A percentile compares a stretch with the other conserved stretches of the same genome.
Conservation (phyloP, 2,888 invertebrate species). For the Formica aserva region DNA sequence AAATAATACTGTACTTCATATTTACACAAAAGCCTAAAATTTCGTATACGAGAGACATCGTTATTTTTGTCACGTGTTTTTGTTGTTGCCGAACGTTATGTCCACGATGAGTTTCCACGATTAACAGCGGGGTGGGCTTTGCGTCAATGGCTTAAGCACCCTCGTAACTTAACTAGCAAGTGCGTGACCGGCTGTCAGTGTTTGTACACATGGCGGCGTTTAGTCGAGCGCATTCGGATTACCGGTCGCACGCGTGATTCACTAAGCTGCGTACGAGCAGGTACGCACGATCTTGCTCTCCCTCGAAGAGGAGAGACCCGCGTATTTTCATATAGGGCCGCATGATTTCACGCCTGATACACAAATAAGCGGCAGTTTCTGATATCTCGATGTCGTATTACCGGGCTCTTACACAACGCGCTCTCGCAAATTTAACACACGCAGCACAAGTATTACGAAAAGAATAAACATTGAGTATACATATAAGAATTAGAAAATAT, state of each 20-base stretch:
- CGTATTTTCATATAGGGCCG: constrained; percentile 70
- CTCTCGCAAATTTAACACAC: constrained; percentile 4
- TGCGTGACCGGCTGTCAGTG: constrained; percentile 83
- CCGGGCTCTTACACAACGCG: not conserved
- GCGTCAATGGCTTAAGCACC: constrained; percentile 68
- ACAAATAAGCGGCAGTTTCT: constrained; percentile 66
- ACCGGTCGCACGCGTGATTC: constrained; percentile 74
- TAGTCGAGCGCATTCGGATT: constrained; percentile 79
- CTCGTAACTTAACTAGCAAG: constrained; percentile 77
- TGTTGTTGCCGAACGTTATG: constrained; percentile 24
- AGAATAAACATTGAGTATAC: not conserved
- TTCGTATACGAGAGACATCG: not conserved
- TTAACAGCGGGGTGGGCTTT: constrained; percentile 42
- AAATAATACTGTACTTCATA: not conserved
- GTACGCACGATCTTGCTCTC: constrained; percentile 58
- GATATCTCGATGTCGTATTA: constrained; percentile 29
- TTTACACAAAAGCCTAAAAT: not conserved
- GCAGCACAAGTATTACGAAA: not conserved
- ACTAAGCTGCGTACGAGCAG: constrained; percentile 69
- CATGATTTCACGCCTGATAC: constrained; percentile 74
- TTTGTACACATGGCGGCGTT: constrained; percentile 85
- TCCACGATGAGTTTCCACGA: constrained; percentile 30
- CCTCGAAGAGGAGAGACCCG: constrained; percentile 35
- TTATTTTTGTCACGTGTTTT: constrained; percentile 47
- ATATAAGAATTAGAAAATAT: not conserved